Percentiles rank a stretch among this genome's conserved stretches.
Evolutionary conservation across 1,140 invertebrate species (phyloP).

Genomic region (Berghia stephanieae): DNA sequence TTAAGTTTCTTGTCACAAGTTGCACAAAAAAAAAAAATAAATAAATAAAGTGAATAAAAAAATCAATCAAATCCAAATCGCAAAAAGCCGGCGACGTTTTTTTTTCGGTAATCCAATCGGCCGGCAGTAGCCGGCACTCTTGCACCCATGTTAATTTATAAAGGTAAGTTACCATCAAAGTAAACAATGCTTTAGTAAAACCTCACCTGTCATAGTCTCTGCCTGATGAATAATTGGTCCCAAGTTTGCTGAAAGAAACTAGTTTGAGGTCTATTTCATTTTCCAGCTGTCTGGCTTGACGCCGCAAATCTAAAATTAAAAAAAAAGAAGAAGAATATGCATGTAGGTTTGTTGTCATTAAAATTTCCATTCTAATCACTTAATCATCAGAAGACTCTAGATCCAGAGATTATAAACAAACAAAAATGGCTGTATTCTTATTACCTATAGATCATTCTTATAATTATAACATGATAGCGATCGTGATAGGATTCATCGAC

Average conservation of each 20-base stretch:
- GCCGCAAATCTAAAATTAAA: constrained; percentile 80
- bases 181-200: not conserved
- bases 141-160: no score
- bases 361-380: no score
- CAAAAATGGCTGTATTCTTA: not conserved
- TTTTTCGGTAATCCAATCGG: no score
- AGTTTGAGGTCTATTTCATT: constrained; percentile 97
- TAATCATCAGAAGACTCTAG: no score
- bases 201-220: constrained; percentile 59
- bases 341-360: no score
- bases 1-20: no score
- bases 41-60: no score
- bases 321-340: not conserved
- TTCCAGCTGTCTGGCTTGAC: constrained; percentile 91
- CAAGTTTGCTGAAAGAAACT: constrained; percentile 93
- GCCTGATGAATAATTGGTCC: constrained; percentile 71
- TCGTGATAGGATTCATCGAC: not conserved
- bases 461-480: not conserved
- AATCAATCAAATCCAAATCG: no score
- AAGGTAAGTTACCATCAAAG: not conserved
- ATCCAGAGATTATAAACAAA: not conserved
- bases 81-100: no score
- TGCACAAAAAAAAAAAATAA: no score
- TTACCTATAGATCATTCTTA: not conserved
- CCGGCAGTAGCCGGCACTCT: no score